Base-by-base conservation (phyloP, 1,140 invertebrate species). In the Dolichoris vasculosae region DNA sequence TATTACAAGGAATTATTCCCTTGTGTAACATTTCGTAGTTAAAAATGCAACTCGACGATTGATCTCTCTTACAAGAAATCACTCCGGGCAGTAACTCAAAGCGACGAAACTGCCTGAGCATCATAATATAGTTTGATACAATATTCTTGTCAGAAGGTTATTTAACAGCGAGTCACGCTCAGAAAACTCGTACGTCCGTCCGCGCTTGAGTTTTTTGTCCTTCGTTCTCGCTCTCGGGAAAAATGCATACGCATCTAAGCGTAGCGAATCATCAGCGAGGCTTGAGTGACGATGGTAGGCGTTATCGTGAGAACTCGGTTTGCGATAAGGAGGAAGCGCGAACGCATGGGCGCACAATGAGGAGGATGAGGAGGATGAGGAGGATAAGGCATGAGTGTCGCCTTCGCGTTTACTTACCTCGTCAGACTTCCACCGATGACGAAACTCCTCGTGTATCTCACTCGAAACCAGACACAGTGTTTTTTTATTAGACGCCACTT, bases 321-420 rank as follows among this genome's bases (percentile, higher is more conserved):
- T 35, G 73, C 40, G 71, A 77, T 78, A 84, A 69, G 30, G 82
- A 6, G 38, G 30, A 15, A n/a, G 20, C 59, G 38, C 30, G 17
- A 9, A 0, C 15, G 30, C 51, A 32, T 38, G 26, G 2, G 48
- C 30, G 75, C n/a, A n/a, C n/a, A n/a, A 46, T 38, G 40, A 63
- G 26, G 55, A 26, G 23, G 59, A 35, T 69, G 75, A 35, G 17
- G 48, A 55, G 75, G 48, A 46, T 38, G 40, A 63, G 26, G 55
- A 26, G 23, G 59, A 35, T 69, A 59, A 35, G 17, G 82, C 75
- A 84, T 84, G 69, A 79, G 76, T 32, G 64, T 71, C 83, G 82
- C 32, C 59, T 46, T 59, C 35, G 26, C 59, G 64, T 73, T 32
- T 59, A 84, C 51, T 46, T 64, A 77, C 83, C 46, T n/a, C 67